Percentiles rank a stretch among this genome's conserved stretches.
These are phyloP conservation scores for Sebastes miniatus DNA, from an alignment of 2,797 vertebrate genomes.

Conservation along the genomic window DNA sequence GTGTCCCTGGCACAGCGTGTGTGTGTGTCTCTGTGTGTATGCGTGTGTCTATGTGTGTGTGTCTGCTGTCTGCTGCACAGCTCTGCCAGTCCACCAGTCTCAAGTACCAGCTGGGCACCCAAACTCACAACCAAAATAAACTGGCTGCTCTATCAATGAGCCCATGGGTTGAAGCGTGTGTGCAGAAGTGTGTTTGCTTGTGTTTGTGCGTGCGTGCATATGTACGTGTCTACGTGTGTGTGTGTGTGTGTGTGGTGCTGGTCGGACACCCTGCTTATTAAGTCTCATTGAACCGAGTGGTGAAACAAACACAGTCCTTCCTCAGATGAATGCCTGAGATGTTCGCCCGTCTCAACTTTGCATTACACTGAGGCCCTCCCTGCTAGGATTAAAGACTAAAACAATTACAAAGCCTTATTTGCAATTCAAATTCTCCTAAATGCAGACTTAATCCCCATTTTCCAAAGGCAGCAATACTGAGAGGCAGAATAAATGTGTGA, in stretches of 20 bases:
- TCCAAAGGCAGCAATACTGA: slow-evolving; percentile 66
- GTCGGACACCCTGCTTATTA: slow-evolving; percentile 63
- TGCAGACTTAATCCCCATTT: slow-evolving; percentile 75
- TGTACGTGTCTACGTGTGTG: slow-evolving; percentile 4
- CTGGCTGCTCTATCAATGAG: slow-evolving; percentile 58
- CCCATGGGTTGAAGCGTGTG: slow-evolving; percentile 43
- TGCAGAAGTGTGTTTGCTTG: slow-evolving; percentile 23
- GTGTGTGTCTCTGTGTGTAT: slow-evolving; percentile 11
- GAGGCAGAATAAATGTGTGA: slow-evolving; percentile 66
- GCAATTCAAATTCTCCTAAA: slow-evolving; percentile 76
- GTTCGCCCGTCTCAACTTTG: slow-evolving; percentile 60
- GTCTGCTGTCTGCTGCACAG: slow-evolving; percentile 66
- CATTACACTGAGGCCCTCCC: slow-evolving; percentile 60
- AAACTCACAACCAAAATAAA: slow-evolving; percentile 79
- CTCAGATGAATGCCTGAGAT: slow-evolving; percentile 66
- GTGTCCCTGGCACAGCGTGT: slow-evolving; percentile 56
- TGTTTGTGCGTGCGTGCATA: slow-evolving; percentile 1
- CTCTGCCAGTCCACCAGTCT: slow-evolving; percentile 76
- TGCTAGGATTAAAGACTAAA: slow-evolving; percentile 75
- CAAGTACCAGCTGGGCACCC: slow-evolving; percentile 82
- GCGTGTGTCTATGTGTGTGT: slow-evolving; percentile 26
- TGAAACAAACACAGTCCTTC: slow-evolving; percentile 66
- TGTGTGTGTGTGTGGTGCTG: slow-evolving; percentile 17
- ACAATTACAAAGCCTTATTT: slow-evolving; percentile 78
- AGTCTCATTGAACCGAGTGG: slow-evolving; percentile 66